Evolutionary conservation across 2,888 invertebrate species (phyloP), one percentile per base, ranked within the genome.

Genomic region (Hipparchia sbordonii): DNA sequence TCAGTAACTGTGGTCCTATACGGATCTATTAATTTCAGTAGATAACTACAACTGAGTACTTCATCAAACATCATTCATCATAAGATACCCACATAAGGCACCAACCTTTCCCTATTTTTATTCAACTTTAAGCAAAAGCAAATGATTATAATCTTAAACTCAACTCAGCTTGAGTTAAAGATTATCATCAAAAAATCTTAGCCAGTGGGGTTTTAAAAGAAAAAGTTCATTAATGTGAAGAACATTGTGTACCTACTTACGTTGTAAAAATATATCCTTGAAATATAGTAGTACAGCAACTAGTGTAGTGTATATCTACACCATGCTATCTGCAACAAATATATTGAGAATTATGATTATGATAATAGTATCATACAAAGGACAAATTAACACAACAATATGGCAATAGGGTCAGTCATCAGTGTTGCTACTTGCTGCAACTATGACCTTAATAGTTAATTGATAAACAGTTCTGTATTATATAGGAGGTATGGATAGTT

Each of bases 241-340:
- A 39, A 39, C 5, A 56, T 13, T 56, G 45, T 6, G 6, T 62
- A 79, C 79, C 76, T 72, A 79, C 79, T 77, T 72, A 79, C 79
- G 69, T 76, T 72, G 68, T 59, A 71, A 68, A 23, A 75, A 74
- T 72, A 68, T 62, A 68, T 70, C 56, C 69, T 68, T 61, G 77
- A 72, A 67, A 57, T 61, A 59, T 68, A 70, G 72, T 75, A 70
- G 69, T 77, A 80, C 79, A 81, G 81, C 78, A 77, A 79, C 76
- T 75, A 77, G 75, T 77, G 81, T 80, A 78, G 77, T 70, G 70
- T 70, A 77, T 71, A 72, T 78, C 83, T 87, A 87, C 84, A 85
- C 81, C 87, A 88, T 88, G 79, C 78, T 85, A 85, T 87, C 88
- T 89, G 88, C 79, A 89, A 88, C 84, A 86, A 87, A 79, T 78